A percentile compares a stretch with the other conserved stretches of the same genome.
phyloP scores from a whole-genome alignment of 2,113 vertebrate genomes.

The Pyxicephalus adspersus region DNA sequence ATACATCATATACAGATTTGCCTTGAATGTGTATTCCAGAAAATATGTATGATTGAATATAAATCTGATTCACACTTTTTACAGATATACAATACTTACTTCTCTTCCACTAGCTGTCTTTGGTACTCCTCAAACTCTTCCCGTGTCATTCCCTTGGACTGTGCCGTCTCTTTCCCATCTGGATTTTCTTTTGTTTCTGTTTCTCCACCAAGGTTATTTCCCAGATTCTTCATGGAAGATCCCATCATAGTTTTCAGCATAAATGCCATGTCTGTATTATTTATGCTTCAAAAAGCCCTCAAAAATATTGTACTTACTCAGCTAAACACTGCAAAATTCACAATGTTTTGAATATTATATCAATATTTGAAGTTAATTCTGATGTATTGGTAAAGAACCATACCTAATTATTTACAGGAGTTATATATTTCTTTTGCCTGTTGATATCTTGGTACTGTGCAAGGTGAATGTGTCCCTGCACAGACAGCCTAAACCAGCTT shows the following conservation, averaged over 20 bases:
- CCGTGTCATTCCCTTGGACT: conserved; percentile 66
- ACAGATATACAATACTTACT: conserved; percentile 68
- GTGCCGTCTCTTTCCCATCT: conserved; percentile 60
- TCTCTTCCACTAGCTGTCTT: conserved; percentile 76
- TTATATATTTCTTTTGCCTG: not conserved
- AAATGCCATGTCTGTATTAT: conserved; percentile 62
- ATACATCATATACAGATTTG: too few species aligned
- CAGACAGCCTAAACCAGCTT: conserved; percentile 73
- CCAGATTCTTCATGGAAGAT: conserved; percentile 63
- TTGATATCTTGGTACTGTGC: conserved; percentile 13
- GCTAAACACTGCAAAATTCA: too few species aligned
- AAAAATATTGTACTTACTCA: not conserved
- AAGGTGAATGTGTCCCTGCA: conserved; percentile 66
- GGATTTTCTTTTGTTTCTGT: conserved; percentile 50
- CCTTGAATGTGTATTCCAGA: too few species aligned
- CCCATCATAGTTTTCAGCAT: conserved; percentile 68
- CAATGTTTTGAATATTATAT: too few species aligned
- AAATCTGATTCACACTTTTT: not conserved
- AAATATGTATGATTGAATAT: too few species aligned
- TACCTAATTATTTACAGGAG: not conserved
- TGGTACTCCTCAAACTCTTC: conserved; percentile 79
- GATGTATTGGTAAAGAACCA: not conserved
- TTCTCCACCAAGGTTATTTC: conserved; percentile 55
- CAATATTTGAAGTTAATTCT: too few species aligned
- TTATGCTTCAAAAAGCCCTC: not conserved